Evolutionary conservation across 2,113 vertebrate genomes (phyloP), one percentile per base, ranked within the genome.

Genomic region (Scomber japonicus): DNA sequence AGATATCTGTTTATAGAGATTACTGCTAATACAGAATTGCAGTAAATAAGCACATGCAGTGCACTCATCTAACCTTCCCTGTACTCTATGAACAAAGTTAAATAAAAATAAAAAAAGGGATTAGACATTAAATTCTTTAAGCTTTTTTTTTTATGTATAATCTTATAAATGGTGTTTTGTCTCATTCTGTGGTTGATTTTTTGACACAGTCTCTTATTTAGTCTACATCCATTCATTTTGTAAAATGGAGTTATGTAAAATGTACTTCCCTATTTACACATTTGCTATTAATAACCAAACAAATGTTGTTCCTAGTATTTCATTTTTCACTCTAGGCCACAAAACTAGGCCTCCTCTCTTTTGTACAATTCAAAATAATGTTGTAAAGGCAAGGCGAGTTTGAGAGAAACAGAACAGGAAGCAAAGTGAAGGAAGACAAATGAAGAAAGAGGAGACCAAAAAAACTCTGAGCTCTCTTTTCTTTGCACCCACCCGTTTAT

Each of bases 401-500:
- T 16, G 55, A 68, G 40, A 3, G 65, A 19, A 60, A 92, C 45
- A 46, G 57, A 66, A 68, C 55, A 66, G 63, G 71, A 77, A 75
- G 48, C 75, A 46, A 70, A 59, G 59, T 72, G 62, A 56, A 31
- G 27, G 21, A 44, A 44, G 59, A 48, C 11, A 54, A 64, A 78
- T 48, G 60, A 78, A 80, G 68, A 71, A 66, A 65, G 66, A 65
- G 48, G 49, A 75, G 69, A 71, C 65, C 8, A 35, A 75, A 67
- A 27, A 82, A 71, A 83, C 67, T 67, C 44, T 59, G 35, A 53
- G 86, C 54, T 71, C 75, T 67, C 60, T 59, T 83, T 76, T 74
- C 81, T 75, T 63, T 83, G 65, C 30, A 88, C 97, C 96, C 94
- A 99, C 98, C 97, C 98, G 97, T 97, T 99, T 99, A 97, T 99